A percentile compares a stretch with the other conserved stretches of the same genome.
These are phyloP conservation scores for Drosophila nr. medialis DNA, from an alignment of 2,888 invertebrate species.

Conservation along the genomic window DNA sequence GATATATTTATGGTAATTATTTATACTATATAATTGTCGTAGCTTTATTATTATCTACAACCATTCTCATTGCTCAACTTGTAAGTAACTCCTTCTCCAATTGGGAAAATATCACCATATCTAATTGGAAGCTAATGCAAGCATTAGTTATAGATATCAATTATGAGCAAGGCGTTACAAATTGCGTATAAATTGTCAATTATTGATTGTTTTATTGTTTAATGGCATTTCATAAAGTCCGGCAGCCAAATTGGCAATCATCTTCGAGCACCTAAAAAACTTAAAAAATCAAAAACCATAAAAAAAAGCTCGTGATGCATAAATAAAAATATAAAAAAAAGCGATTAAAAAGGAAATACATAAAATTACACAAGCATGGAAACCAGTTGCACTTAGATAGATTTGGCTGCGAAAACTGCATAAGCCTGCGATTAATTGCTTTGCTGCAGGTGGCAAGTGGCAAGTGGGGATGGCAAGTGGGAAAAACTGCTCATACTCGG, in stretches of 20 bases:
- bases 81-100: no score
- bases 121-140: background rate
- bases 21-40: background rate
- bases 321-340: conserved; percentile 46
- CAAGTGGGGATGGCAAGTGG: background rate
- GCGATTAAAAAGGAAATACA: conserved; percentile 23
- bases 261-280: conserved; percentile 18
- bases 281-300: conserved; percentile 8
- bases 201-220: conserved; percentile 27
- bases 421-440: conserved; percentile 65
- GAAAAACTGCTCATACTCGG: background rate
- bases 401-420: conserved; percentile 42
- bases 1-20: background rate
- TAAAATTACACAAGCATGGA: conserved; percentile 36
- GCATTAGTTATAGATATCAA: conserved; percentile 9
- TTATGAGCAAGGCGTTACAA: conserved; percentile 13
- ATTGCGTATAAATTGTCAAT: conserved; percentile 18
- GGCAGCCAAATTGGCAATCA: conserved; percentile 26
- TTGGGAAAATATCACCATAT: no score
- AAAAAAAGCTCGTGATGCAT: conserved; percentile 51
- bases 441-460: conserved; percentile 3
- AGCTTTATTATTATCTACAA: background rate
- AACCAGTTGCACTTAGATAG: conserved; percentile 60
- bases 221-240: conserved; percentile 11
- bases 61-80: background rate